Percentiles rank a stretch among this genome's conserved stretches.
These are phyloP conservation scores for Ernsta delagoae DNA, from an alignment of 2,888 invertebrate genomes.

Conservation along the genomic window DNA sequence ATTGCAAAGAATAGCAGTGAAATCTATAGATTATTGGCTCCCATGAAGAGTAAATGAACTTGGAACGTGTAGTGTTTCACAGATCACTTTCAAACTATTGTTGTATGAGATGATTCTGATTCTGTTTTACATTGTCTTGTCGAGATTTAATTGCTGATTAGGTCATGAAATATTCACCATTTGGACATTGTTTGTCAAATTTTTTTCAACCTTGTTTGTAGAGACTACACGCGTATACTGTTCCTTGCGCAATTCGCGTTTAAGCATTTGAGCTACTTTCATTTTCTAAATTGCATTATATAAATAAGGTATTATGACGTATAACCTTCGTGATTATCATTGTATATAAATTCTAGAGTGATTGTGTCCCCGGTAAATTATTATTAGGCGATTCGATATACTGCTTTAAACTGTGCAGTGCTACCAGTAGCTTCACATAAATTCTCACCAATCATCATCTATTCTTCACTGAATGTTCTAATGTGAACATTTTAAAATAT, in stretches of 20 bases:
- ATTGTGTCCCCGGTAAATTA: constrained; percentile 67
- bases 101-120: constrained; percentile 53
- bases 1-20: constrained; percentile 13
- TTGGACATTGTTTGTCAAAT: constrained; percentile 45
- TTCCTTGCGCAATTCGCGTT: constrained; percentile 36
- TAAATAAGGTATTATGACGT: constrained; percentile 64
- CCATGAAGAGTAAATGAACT: constrained; percentile 11
- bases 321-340: constrained; percentile 63
- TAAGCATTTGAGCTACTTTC: constrained; percentile 40
- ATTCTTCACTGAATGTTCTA: constrained; percentile 64
- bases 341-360: constrained; percentile 79
- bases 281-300: constrained; percentile 51
- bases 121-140: constrained; percentile 54
- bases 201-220: constrained; percentile 41
- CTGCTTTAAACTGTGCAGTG: constrained; percentile 65
- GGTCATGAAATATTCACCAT: constrained; percentile 39
- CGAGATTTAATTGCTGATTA: constrained; percentile 37
- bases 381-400: constrained; percentile 72
- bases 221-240: constrained; percentile 38
- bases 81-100: constrained; percentile 61
- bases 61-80: constrained; percentile 39
- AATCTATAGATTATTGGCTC: constrained; percentile 9
- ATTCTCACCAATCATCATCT: constrained; percentile 59
- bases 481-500: constrained; percentile 80
- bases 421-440: constrained; percentile 74